phyloP scores from a whole-genome alignment of 2,888 invertebrate genomes.

The Mythimna impura region DNA sequence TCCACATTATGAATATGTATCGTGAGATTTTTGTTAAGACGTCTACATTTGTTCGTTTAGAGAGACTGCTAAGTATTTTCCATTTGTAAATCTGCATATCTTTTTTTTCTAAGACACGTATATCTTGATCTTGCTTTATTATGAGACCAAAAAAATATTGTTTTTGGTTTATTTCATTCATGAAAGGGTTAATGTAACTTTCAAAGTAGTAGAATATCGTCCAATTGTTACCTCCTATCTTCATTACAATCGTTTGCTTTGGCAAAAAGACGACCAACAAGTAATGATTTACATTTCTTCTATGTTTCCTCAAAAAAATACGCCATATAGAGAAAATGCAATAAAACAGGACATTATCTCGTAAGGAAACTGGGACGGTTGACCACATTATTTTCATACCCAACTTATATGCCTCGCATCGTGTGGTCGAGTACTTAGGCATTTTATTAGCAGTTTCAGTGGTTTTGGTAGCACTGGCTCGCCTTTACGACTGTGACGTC shows the following conservation, averaged over 20 bases:
- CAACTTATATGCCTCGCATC: conserved; percentile 47
- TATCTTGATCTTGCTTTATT: neutral
- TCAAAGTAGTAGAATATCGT: neutral
- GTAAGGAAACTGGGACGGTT: conserved; percentile 19
- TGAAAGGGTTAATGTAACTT: neutral
- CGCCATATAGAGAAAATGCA: neutral
- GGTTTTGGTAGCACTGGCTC: conserved; percentile 50
- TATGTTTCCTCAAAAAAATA: conserved; percentile 1
- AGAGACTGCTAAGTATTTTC: conserved; percentile 8
- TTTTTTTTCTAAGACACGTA: neutral
- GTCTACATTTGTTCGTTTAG: neutral
- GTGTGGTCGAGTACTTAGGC: conserved; percentile 57
- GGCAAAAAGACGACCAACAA: conserved; percentile 38
- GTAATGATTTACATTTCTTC: conserved; percentile 31
- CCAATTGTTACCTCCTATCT: neutral
- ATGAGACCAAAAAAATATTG: neutral
- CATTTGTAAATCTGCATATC: neutral
- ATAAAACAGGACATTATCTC: conserved; percentile 42
- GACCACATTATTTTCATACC: conserved; percentile 49
- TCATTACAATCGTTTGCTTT: neutral
- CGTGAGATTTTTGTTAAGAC: conserved; percentile 11
- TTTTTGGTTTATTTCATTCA: neutral
- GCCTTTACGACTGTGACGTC: conserved; percentile 74
- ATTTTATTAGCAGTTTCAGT: conserved; percentile 63
- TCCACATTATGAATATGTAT: conserved; percentile 28